Conservation (phyloP, 64 coral and sea anemone genomes). For the Montipora cactus region DNA sequence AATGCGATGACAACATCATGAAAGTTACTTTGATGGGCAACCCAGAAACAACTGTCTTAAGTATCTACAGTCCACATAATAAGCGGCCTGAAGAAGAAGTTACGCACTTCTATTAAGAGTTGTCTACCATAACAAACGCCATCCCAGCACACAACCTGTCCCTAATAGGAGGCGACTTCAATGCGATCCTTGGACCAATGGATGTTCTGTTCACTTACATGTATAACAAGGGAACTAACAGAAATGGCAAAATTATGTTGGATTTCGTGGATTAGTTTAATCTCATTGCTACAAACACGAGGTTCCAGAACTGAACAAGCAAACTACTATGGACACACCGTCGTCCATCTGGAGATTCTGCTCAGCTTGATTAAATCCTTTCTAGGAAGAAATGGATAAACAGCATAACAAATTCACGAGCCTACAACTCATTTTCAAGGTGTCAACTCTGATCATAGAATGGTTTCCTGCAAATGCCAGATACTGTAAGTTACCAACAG, state of each 20-base stretch:
- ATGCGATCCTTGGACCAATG: conserved; percentile 26
- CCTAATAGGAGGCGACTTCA: conserved; percentile 40
- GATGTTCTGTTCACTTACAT: conserved; percentile 2
- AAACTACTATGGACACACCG: conserved; percentile 44
- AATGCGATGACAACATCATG: neutral
- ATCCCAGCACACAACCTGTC: conserved; percentile 43
- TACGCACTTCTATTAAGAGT: conserved; percentile 19
- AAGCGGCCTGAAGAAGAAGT: neutral
- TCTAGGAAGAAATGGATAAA: conserved; percentile 50
- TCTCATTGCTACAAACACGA: conserved; percentile 29
- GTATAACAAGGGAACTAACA: conserved; percentile 5
- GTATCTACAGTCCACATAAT: conserved; percentile 40
- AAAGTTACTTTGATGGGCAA: conserved; percentile 16
- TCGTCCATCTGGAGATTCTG: neutral
- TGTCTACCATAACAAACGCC: neutral
- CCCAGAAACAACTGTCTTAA: conserved; percentile 24
- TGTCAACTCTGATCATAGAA: too few relatives aligned
- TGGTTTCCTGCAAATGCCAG: too few relatives aligned
- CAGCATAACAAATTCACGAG: neutral
- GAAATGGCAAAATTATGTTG: conserved; percentile 29
- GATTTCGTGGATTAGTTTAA: conserved; percentile 41
- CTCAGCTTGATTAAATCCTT: conserved; percentile 58
- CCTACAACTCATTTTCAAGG: too few relatives aligned
- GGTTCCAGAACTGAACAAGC: conserved; percentile 25
- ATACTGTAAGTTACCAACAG: too few relatives aligned